Percentiles rank a stretch among this genome's conserved stretches.
Evolutionary conservation across 1,140 invertebrate species (phyloP).

Genomic region (Sinonovacula constricta): DNA sequence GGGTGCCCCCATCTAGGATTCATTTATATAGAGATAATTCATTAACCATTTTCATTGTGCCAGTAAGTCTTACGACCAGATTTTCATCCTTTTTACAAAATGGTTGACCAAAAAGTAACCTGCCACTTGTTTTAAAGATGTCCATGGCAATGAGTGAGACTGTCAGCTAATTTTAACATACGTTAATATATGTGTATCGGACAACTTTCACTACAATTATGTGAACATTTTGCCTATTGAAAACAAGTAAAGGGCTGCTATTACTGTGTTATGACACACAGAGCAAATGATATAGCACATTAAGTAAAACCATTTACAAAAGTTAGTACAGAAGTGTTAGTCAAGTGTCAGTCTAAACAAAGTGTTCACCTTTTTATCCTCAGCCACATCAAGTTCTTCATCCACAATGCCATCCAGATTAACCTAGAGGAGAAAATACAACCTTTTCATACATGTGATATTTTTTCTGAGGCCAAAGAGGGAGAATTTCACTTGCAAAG

Average conservation of each 20-base stretch:
- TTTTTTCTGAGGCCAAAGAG: neutral
- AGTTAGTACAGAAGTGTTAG: neutral
- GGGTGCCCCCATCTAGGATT: too few species aligned
- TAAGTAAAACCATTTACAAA: neutral
- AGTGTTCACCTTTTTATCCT: slow-evolving; percentile 58
- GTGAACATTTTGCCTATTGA: neutral
- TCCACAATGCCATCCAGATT: slow-evolving; percentile 70
- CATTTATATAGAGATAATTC: too few species aligned
- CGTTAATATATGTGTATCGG: neutral
- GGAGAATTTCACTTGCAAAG: too few species aligned
- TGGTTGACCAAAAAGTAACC: too few species aligned
- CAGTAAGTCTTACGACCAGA: too few species aligned
- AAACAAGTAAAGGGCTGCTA: neutral
- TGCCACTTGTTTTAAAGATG: too few species aligned
- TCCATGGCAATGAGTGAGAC: too few species aligned
- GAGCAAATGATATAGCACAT: neutral
- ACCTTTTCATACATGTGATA: neutral
- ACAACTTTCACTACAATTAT: neutral
- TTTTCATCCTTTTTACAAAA: too few species aligned
- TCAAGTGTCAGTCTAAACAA: too few species aligned
- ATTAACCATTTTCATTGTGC: too few species aligned
- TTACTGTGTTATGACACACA: too few species aligned
- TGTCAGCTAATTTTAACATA: too few species aligned
- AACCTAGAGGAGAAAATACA: slow-evolving; percentile 56
- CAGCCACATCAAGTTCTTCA: slow-evolving; percentile 65